Percentiles rank a stretch among this genome's conserved stretches.
phyloP scores from a whole-genome alignment of 2,888 invertebrate species.

The Gibbula magus region DNA sequence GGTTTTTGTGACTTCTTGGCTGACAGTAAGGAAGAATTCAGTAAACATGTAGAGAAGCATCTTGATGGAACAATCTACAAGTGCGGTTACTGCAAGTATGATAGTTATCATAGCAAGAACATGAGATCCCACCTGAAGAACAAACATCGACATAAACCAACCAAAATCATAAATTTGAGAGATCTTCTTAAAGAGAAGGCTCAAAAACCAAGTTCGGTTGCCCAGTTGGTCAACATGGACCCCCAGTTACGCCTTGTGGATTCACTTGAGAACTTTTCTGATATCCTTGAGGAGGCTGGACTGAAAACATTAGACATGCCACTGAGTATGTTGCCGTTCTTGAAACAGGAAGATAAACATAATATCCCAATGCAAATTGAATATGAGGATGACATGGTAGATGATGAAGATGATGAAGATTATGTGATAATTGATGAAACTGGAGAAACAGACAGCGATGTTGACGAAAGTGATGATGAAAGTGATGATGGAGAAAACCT shows the following conservation, averaged over 20 bases:
- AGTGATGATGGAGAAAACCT: too few relatives aligned
- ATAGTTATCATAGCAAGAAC: not conserved
- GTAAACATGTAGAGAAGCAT: conserved; percentile 8
- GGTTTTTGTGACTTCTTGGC: conserved; percentile 18
- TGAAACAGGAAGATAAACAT: too few relatives aligned
- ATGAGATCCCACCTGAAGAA: not conserved
- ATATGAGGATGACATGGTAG: too few relatives aligned
- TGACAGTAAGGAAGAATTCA: not conserved
- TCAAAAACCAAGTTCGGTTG: not conserved
- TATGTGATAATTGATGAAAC: too few relatives aligned
- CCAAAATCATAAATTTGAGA: not conserved
- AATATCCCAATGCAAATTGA: too few relatives aligned
- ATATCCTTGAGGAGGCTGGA: conserved; percentile 2
- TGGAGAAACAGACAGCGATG: too few relatives aligned
- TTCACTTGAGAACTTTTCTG: not conserved
- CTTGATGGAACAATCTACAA: conserved; percentile 8
- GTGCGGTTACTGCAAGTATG: conserved; percentile 23
- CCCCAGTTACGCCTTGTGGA: conserved; percentile 11
- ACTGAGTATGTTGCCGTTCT: too few relatives aligned
- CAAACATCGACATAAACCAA: not conserved
- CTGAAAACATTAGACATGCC: conserved; percentile 1
- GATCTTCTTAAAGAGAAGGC: not conserved
- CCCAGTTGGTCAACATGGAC: conserved; percentile 16
- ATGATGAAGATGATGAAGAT: too few relatives aligned
- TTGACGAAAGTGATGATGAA: too few relatives aligned